A percentile compares a stretch with the other conserved stretches of the same genome.
Conservation (phyloP, 2,113 vertebrate genomes). For the Gobius niger region DNA sequence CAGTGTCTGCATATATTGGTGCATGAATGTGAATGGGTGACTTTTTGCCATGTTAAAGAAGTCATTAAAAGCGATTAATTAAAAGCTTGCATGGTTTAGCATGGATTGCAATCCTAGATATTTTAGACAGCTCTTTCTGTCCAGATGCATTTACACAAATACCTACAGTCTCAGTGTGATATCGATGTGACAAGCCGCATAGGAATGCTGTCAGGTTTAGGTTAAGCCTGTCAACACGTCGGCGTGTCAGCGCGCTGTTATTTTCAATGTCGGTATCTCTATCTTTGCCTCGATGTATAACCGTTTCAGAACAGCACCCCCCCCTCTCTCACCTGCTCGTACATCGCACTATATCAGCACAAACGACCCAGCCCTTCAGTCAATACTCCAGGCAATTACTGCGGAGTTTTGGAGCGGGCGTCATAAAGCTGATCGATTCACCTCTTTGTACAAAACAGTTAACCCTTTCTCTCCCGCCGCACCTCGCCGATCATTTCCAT, state of each 20-base stretch:
- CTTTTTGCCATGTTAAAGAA: too few relatives aligned
- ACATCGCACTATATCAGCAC: conserved; percentile 37
- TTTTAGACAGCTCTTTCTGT: too few relatives aligned
- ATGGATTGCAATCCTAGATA: too few relatives aligned
- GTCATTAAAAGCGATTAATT: too few relatives aligned
- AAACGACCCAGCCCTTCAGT: conserved; percentile 41
- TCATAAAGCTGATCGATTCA: conserved; percentile 62
- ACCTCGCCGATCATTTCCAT: not conserved
- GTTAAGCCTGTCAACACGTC: not conserved
- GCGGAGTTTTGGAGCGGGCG: conserved; percentile 54
- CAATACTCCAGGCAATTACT: conserved; percentile 57
- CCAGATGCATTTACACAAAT: too few relatives aligned
- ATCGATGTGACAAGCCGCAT: not conserved
- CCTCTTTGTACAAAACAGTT: conserved; percentile 38
- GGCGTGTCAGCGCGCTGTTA: not conserved
- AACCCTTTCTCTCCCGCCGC: conserved; percentile 33
- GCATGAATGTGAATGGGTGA: too few relatives aligned
- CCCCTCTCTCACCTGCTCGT: conserved; percentile 18
- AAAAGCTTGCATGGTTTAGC: too few relatives aligned
- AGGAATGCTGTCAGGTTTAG: not conserved
- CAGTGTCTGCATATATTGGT: too few relatives aligned
- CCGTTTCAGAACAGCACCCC: not conserved
- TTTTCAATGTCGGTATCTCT: not conserved
- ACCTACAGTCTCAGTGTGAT: not conserved
- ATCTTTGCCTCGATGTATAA: not conserved